Conservation (phyloP, 30 jellyfish, hydroid and myxozoan genomes). For the Rhopilema esculentum region DNA sequence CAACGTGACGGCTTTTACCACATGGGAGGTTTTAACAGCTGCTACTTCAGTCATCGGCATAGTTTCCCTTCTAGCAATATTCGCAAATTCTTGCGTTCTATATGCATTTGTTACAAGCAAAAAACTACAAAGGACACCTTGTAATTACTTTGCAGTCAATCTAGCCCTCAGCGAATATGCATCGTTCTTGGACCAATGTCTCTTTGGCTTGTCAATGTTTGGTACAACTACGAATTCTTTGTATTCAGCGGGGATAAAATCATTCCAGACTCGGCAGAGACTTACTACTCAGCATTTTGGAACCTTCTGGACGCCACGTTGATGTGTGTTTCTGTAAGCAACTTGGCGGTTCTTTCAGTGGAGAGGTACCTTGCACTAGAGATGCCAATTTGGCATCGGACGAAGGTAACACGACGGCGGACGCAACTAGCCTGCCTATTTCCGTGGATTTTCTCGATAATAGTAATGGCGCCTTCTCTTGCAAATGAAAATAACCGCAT, state of each 20-base stretch:
- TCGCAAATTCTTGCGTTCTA: slow-evolving; percentile 29
- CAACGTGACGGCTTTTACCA: background rate
- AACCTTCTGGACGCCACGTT: slow-evolving; percentile 14
- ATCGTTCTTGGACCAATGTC: slow-evolving; percentile 49
- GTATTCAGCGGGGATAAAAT: slow-evolving; percentile 6
- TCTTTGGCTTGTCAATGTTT: slow-evolving; percentile 23
- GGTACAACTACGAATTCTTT: slow-evolving; percentile 41
- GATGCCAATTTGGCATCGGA: slow-evolving; percentile 28
- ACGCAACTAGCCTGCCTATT: slow-evolving; percentile 15
- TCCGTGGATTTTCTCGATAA: slow-evolving; percentile 28
- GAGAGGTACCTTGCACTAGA: slow-evolving; percentile 48
- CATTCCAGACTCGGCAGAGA: background rate
- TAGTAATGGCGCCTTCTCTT: slow-evolving; percentile 22
- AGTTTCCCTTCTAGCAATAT: slow-evolving; percentile 20
- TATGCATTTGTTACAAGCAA: slow-evolving; percentile 21
- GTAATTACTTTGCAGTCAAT: slow-evolving; percentile 51
- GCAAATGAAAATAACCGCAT: background rate
- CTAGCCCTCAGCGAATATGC: slow-evolving; percentile 49
- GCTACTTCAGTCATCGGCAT: slow-evolving; percentile 10
- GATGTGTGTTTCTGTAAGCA: slow-evolving; percentile 24
- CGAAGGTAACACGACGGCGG: slow-evolving; percentile 1
- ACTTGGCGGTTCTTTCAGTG: slow-evolving; percentile 31
- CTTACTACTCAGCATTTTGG: slow-evolving; percentile 10
- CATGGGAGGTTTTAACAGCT: slow-evolving; percentile 4
- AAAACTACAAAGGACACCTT: slow-evolving; percentile 9